These are phyloP conservation scores for Lynx canadensis DNA, from an alignment of 2,113 vertebrate genomes.

Conservation along the genomic window DNA sequence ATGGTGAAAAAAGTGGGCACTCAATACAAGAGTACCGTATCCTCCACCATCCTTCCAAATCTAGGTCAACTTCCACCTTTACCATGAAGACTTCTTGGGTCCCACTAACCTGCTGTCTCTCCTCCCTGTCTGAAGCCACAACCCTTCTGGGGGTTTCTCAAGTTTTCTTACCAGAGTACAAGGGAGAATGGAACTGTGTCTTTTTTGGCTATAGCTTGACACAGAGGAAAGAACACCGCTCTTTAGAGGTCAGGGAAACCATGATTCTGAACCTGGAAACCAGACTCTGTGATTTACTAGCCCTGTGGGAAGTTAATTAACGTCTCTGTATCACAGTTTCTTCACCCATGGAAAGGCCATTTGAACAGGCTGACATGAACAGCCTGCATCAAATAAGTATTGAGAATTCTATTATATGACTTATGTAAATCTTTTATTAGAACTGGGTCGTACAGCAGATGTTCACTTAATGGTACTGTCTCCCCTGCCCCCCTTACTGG, in stretches of 20 bases:
- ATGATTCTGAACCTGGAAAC: background rate
- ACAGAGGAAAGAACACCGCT: background rate
- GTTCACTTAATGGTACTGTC: background rate
- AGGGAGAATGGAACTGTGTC: background rate
- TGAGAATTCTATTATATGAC: constrained; percentile 11
- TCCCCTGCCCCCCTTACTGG: background rate
- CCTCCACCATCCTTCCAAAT: background rate
- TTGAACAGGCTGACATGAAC: background rate
- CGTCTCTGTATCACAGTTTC: background rate
- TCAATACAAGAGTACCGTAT: background rate
- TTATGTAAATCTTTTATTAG: constrained; percentile 17
- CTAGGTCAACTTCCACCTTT: background rate
- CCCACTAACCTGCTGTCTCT: background rate
- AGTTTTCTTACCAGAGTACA: background rate
- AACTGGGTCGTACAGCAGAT: background rate
- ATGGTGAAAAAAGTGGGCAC: background rate
- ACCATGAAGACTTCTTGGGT: background rate
- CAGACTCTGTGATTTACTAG: background rate
- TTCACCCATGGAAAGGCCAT: background rate
- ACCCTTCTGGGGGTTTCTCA: background rate
- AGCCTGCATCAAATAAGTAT: constrained; percentile 5
- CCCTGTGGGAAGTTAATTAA: background rate
- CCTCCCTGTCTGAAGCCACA: background rate
- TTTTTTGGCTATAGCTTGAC: background rate
- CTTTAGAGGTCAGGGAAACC: background rate